Percentiles rank a stretch among this genome's conserved stretches.
Conservation (phyloP, 2,797 vertebrate genomes). For the Philypnodon macrostomus region DNA sequence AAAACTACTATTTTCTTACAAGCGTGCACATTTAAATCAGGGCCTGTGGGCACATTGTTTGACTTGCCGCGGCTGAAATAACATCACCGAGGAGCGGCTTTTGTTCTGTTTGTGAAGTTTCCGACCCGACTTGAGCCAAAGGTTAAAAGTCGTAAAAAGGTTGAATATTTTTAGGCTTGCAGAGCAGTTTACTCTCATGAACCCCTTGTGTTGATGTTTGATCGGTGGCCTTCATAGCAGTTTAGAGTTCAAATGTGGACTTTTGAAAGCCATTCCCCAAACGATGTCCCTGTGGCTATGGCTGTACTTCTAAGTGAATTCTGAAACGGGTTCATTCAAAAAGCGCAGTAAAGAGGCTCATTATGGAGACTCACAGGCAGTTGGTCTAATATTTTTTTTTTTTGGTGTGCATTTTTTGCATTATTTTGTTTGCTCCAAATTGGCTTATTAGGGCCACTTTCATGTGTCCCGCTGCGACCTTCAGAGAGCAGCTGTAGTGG, state of each 20-base stretch:
- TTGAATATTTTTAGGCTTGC: slow-evolving; percentile 41
- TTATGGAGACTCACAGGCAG: slow-evolving; percentile 43
- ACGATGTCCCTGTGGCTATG: slow-evolving; percentile 52
- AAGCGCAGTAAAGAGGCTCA: slow-evolving; percentile 27
- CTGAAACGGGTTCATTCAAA: slow-evolving; percentile 28
- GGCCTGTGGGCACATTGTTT: slow-evolving; percentile 19
- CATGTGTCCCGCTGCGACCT: slow-evolving; percentile 25
- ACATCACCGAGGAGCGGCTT: neutral
- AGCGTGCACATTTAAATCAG: slow-evolving; percentile 32
- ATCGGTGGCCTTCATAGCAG: slow-evolving; percentile 29
- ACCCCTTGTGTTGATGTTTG: slow-evolving; percentile 35
- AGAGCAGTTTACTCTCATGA: slow-evolving; percentile 22
- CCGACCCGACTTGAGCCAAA: slow-evolving; percentile 14
- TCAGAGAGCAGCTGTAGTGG: slow-evolving; percentile 9
- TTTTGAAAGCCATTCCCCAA: slow-evolving; percentile 40
- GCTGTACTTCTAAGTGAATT: slow-evolving; percentile 32
- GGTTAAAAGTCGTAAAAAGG: slow-evolving; percentile 36
- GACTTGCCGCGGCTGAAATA: slow-evolving; percentile 13
- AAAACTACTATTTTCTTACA: slow-evolving; percentile 18
- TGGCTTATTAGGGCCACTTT: slow-evolving; percentile 45
- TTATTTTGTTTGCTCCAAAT: slow-evolving; percentile 43
- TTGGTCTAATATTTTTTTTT: slow-evolving; percentile 21
- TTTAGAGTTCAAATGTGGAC: slow-evolving; percentile 55
- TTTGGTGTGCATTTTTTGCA: slow-evolving; percentile 23
- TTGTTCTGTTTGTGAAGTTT: slow-evolving; percentile 38